A percentile compares a stretch with the other conserved stretches of the same genome.
Evolutionary conservation across 2,888 invertebrate genomes (phyloP).

Genomic region (Drosophila cyrtoloma): DNA sequence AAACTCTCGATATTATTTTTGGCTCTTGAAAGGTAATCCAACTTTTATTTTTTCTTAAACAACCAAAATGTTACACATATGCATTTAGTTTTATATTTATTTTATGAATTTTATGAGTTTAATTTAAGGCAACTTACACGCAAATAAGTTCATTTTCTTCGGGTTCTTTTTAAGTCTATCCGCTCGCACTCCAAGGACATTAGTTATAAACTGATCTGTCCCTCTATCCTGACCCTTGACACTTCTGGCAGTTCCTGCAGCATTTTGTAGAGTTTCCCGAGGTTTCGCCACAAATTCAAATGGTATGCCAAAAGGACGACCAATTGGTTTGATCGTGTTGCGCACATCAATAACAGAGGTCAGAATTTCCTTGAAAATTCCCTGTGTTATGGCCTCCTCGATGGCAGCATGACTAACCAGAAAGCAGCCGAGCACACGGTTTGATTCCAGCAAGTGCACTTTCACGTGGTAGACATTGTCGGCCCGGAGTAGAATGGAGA

Average conservation of each 20-base stretch:
- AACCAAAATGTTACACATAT: background rate
- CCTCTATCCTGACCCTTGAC: background rate
- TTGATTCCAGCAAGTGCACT: slow-evolving; percentile 46
- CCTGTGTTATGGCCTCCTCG: slow-evolving; percentile 40
- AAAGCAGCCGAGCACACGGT: slow-evolving; percentile 62
- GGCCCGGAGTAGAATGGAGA: slow-evolving; percentile 60
- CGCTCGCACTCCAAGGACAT: slow-evolving; percentile 41
- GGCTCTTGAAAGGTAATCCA: background rate
- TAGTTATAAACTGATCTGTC: slow-evolving; percentile 41
- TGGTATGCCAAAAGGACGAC: slow-evolving; percentile 27
- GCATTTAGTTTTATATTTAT: background rate
- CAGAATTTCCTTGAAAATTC: slow-evolving; percentile 58
- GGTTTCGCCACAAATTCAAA: slow-evolving; percentile 30
- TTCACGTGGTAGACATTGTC: slow-evolving; percentile 74
- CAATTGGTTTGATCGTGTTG: slow-evolving; percentile 17
- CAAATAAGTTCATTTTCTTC: background rate
- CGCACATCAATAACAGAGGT: slow-evolving; percentile 53
- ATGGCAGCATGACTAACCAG: slow-evolving; percentile 65
- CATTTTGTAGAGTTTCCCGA: background rate
- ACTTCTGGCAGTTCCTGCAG: accelerated
- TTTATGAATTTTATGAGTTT: background rate
- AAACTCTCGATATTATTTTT: background rate
- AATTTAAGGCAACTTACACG: background rate
- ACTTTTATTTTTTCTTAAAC: background rate
- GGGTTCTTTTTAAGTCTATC: background rate